Evolutionary conservation across 2,797 vertebrate genomes (phyloP).

Genomic region (Coendou prehensilis): DNA sequence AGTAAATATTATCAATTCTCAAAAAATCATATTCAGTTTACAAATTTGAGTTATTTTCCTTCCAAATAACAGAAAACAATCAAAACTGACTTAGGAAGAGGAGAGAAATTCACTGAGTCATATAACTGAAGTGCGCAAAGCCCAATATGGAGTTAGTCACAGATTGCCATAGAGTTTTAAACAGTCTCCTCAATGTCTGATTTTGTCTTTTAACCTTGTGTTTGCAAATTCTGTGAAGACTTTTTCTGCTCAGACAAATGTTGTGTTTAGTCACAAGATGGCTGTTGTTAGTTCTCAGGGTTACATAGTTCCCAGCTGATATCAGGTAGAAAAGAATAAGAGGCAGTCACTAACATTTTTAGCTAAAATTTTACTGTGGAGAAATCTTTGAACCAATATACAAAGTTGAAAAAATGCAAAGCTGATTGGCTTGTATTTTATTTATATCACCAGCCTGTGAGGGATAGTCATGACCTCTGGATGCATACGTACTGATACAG

Average conservation of each 20-base stretch:
- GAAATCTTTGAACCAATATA: neutral
- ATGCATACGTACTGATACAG: neutral
- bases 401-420: neutral
- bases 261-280: neutral
- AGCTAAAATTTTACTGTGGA: neutral
- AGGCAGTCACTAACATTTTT: neutral
- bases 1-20: neutral
- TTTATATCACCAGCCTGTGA: neutral
- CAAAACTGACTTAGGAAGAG: neutral
- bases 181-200: slow-evolving; percentile 5
- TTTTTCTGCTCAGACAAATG: neutral
- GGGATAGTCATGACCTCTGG: neutral
- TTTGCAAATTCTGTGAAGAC: neutral
- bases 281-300: neutral
- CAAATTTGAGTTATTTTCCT: neutral
- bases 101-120: neutral
- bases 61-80: slow-evolving; percentile 1
- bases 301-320: neutral
- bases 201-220: slow-evolving; percentile 1
- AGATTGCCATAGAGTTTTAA: neutral
- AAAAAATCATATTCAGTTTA: neutral
- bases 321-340: neutral
- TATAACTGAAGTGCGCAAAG: neutral
- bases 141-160: neutral
- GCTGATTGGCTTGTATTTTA: neutral